Conservation (phyloP, 2,888 invertebrate species). For the Temnothorax rugatulus region DNA sequence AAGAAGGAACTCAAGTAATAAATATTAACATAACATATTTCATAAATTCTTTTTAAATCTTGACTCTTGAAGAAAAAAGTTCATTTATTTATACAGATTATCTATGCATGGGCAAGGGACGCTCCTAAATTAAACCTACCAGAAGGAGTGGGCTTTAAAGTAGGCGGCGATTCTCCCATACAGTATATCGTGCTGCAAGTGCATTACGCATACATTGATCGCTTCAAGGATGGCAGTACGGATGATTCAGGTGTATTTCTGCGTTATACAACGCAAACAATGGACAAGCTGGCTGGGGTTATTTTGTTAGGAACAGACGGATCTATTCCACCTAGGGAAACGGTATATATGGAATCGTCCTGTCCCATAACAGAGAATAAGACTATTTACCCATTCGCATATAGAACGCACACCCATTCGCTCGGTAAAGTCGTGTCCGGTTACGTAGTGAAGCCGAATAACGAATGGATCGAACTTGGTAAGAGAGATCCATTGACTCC, state of each 20-base stretch:
- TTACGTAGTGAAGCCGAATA: constrained; percentile 87
- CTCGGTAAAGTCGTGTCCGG: constrained; percentile 95
- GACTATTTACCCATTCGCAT: constrained; percentile 97
- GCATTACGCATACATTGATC: constrained; percentile 91
- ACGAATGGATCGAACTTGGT: constrained; percentile 95
- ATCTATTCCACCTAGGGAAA: constrained; percentile 89
- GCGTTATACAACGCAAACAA: constrained; percentile 92
- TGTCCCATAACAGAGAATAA: constrained; percentile 94
- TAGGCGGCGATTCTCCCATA: constrained; percentile 93
- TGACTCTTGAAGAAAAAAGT: neutral
- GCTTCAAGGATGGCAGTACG: constrained; percentile 91
- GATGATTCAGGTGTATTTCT: constrained; percentile 95
- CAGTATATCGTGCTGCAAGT: constrained; percentile 97
- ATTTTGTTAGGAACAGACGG: constrained; percentile 96
- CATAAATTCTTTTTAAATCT: neutral
- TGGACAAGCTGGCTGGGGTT: constrained; percentile 96
- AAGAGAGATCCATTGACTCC: constrained; percentile 95
- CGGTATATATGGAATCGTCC: constrained; percentile 96
- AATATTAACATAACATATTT: constrained; percentile 2
- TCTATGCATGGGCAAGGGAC: constrained; percentile 98
- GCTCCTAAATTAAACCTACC: constrained; percentile 94
- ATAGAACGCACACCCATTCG: constrained; percentile 97
- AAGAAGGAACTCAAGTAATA: constrained; percentile 27
- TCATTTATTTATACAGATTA: constrained; percentile 88
- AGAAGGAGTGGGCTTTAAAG: constrained; percentile 96